Evolutionary conservation across 2,797 vertebrate genomes (phyloP).

Genomic region (Hybognathus amarus): DNA sequence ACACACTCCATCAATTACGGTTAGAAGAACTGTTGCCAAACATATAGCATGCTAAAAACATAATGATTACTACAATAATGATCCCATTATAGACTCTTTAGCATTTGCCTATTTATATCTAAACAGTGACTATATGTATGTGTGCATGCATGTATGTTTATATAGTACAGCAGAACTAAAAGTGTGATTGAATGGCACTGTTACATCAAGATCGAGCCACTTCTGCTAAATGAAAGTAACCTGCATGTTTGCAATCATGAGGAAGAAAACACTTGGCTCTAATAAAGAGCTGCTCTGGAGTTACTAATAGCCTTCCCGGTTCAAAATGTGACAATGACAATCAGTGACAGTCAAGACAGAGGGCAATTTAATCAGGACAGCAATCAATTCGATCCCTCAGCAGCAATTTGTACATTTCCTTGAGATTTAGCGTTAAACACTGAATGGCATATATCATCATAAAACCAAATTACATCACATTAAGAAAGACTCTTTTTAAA

Average conservation of each 20-base stretch:
- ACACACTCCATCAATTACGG: no score
- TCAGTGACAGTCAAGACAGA: constrained; percentile 12
- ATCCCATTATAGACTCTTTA: no score
- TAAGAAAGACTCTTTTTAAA: not conserved
- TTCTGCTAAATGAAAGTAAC: not conserved
- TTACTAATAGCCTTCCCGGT: constrained; percentile 21
- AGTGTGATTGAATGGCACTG: not conserved
- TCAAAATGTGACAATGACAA: constrained; percentile 30
- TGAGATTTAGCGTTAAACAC: not conserved
- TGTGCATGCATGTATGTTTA: not conserved
- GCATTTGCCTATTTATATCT: no score
- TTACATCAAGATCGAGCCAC: not conserved
- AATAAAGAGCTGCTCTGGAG: not conserved
- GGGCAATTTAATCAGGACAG: constrained; percentile 18
- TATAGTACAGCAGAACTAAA: not conserved
- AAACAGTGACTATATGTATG: no score
- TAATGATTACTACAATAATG: no score
- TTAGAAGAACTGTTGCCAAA: no score
- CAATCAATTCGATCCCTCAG: constrained; percentile 15
- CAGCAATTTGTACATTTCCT: constrained; percentile 17
- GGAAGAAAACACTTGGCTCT: constrained; percentile 13
- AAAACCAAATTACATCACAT: not conserved
- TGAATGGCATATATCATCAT: not conserved
- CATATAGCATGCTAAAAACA: no score
- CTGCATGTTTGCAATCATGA: not conserved